Conservation (phyloP, 2,113 vertebrate genomes). For the Serinus canaria region DNA sequence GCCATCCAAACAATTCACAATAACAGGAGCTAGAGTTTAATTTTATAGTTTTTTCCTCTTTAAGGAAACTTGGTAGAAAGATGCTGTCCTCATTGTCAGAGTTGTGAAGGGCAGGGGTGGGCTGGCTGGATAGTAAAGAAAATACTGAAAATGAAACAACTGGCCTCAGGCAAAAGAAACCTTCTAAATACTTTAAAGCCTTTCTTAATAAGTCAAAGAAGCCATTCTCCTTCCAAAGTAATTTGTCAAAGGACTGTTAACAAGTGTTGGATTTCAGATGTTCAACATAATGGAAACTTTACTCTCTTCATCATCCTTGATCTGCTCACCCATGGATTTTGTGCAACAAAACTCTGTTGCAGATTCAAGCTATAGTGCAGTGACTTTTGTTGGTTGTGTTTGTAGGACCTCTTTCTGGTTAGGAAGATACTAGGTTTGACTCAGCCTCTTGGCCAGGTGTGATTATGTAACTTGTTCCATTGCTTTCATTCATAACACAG, state of each 20-base stretch:
- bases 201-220: neutral
- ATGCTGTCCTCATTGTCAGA: neutral
- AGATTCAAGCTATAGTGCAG: neutral
- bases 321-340: neutral
- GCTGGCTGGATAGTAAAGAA: neutral
- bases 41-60: neutral
- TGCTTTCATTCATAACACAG: neutral
- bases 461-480: neutral
- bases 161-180: neutral
- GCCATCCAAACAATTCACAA: conserved; percentile 12
- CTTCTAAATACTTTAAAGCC: neutral
- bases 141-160: neutral
- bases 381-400: neutral
- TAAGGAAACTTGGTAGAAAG: neutral
- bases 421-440: neutral
- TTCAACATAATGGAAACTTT: neutral
- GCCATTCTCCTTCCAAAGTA: neutral
- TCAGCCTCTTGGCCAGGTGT: neutral
- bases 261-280: neutral
- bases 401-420: neutral
- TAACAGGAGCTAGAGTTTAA: neutral
- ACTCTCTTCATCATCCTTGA: neutral
- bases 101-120: neutral
- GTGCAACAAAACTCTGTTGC: neutral
- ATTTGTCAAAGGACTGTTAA: neutral